phyloP scores from a whole-genome alignment of 2,113 vertebrate genomes.

The Orthonyx spaldingii region DNA sequence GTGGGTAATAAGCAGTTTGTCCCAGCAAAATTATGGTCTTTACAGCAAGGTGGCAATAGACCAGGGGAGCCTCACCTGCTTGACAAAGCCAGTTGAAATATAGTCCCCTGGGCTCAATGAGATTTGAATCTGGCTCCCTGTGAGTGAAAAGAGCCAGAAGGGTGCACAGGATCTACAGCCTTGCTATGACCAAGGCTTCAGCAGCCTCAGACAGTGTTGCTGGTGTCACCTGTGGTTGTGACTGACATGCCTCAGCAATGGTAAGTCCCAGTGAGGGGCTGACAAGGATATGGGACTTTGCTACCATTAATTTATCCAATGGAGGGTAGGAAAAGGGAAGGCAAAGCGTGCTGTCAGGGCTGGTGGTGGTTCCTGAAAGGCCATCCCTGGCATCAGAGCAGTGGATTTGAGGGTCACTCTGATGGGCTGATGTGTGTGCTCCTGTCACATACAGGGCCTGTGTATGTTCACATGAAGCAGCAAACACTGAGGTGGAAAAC shows the following conservation, averaged over 20 bases:
- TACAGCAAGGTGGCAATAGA: not conserved
- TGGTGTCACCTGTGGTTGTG: not conserved
- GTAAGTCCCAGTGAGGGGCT: not conserved
- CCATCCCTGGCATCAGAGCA: not conserved
- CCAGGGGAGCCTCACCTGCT: not conserved
- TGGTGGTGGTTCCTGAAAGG: not conserved
- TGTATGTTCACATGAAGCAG: fast-evolving
- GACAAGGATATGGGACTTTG: not conserved
- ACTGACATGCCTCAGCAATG: fast-evolving
- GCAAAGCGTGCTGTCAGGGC: fast-evolving
- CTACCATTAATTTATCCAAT: not conserved
- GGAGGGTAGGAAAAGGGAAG: not conserved
- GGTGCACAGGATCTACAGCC: not conserved
- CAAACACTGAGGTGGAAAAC: not conserved
- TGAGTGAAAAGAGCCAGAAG: not conserved
- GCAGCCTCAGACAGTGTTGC: not conserved
- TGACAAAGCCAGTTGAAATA: not conserved
- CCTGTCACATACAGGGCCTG: not conserved
- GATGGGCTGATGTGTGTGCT: not conserved
- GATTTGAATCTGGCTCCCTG: not conserved
- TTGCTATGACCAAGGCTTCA: not conserved
- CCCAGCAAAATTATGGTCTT: constrained; percentile 9
- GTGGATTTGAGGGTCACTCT: fast-evolving
- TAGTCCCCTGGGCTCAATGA: not conserved
- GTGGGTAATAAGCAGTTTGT: constrained; percentile 39